Conservation (phyloP, 2,113 vertebrate genomes). For the Camelus bactrianus region DNA sequence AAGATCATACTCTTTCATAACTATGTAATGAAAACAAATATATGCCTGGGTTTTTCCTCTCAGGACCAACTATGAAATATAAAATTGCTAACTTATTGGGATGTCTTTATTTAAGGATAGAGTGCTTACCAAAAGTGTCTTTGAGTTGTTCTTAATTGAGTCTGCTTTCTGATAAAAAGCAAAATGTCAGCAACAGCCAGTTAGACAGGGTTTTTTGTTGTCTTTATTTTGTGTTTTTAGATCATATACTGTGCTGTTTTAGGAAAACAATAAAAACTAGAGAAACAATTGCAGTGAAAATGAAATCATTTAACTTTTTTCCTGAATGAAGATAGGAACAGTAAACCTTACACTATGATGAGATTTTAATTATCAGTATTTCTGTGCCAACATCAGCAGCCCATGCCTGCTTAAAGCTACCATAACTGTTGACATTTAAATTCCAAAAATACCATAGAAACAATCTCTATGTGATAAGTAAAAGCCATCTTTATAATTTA, state of each 20-base stretch:
- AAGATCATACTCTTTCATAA: constrained; percentile 47
- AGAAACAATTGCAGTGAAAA: not conserved
- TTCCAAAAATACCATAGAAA: constrained; percentile 76
- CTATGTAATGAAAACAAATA: constrained; percentile 7
- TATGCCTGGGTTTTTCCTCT: constrained; percentile 53
- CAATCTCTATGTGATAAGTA: constrained; percentile 62
- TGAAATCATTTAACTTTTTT: not conserved
- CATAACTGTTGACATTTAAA: constrained; percentile 76
- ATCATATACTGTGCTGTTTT: not conserved
- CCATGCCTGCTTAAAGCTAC: constrained; percentile 48
- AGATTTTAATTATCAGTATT: constrained; percentile 74
- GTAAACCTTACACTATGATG: constrained; percentile 1
- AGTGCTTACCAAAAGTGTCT: rapidly evolving
- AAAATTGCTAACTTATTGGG: constrained; percentile 53
- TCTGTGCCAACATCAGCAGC: constrained; percentile 20
- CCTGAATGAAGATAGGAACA: not conserved
- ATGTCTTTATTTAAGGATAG: constrained; percentile 47
- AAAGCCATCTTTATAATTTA: constrained; percentile 58
- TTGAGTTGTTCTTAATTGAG: not conserved
- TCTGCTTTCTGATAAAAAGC: constrained; percentile 11
- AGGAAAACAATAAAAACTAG: not conserved
- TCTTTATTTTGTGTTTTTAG: not conserved
- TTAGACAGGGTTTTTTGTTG: not conserved
- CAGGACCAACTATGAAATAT: constrained; percentile 63
- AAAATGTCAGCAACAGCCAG: not conserved